Conservation (phyloP, 2,888 invertebrate genomes). For the Pseudococcus longispinus region DNA sequence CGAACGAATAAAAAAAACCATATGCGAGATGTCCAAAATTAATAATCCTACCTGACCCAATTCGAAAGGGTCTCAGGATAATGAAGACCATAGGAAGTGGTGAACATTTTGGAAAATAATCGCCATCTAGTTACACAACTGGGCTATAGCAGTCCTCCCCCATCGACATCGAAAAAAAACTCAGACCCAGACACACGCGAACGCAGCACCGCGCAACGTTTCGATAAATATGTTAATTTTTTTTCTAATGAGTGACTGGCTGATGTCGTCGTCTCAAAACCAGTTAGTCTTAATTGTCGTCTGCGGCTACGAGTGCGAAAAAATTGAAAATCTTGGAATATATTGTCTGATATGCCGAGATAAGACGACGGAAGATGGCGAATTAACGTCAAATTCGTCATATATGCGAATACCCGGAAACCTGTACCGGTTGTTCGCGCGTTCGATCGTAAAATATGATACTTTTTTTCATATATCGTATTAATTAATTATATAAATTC, state of each 20-base stretch:
- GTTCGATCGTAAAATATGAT: neutral
- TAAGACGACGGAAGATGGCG: neutral
- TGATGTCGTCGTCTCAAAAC: neutral
- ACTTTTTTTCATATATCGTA: neutral
- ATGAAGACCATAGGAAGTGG: neutral
- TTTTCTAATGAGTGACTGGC: neutral
- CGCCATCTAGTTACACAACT: neutral
- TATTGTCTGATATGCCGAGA: neutral
- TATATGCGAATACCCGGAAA: neutral
- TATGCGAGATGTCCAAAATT: neutral
- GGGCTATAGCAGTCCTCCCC: neutral
- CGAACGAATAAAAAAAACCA: neutral
- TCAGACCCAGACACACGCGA: neutral
- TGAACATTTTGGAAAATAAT: neutral
- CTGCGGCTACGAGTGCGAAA: neutral
- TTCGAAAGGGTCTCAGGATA: neutral
- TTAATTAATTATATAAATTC: constrained; percentile 31
- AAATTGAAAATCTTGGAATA: neutral
- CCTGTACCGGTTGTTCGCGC: neutral
- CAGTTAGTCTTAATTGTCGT: neutral
- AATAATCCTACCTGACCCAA: constrained; percentile 23
- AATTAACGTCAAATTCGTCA: constrained; percentile 19
- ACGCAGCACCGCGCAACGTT: neutral
- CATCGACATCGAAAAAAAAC: neutral
- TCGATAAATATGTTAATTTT: constrained; percentile 11